A percentile compares a stretch with the other conserved stretches of the same genome.
phyloP scores from a whole-genome alignment of 2,888 invertebrate genomes.

The Hydriomena furcata region DNA sequence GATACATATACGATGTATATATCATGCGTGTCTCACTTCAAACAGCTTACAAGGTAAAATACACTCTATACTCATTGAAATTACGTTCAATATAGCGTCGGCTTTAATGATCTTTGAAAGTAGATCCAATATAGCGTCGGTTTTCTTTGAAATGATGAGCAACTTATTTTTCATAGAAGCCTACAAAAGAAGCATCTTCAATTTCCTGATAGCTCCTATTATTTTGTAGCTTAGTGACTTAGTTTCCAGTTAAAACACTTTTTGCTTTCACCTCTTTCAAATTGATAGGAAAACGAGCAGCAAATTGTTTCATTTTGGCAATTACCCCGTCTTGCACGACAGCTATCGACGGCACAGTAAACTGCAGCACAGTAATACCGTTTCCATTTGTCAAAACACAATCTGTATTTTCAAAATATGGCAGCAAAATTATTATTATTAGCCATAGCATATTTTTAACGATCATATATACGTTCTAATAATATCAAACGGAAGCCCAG shows the following conservation, averaged over 20 bases:
- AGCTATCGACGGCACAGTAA: conserved; percentile 23
- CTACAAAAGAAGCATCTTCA: conserved; percentile 1
- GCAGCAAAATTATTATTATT: too few species aligned
- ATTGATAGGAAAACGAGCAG: conserved; percentile 31
- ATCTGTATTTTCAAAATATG: too few species aligned
- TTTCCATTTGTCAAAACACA: too few species aligned
- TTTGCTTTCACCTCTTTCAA: conserved; percentile 21
- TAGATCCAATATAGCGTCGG: not conserved
- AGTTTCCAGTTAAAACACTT: conserved; percentile 26
- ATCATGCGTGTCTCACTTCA: too few species aligned
- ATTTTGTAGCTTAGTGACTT: conserved; percentile 14
- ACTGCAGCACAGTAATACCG: too few species aligned
- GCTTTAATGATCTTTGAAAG: too few species aligned
- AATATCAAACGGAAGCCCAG: too few species aligned
- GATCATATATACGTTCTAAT: too few species aligned
- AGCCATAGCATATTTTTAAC: too few species aligned
- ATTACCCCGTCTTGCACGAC: conserved; percentile 31
- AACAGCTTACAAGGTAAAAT: not conserved
- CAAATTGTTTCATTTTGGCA: conserved; percentile 34
- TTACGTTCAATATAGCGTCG: not conserved
- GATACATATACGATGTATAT: too few species aligned
- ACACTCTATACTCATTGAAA: not conserved
- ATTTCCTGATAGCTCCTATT: conserved; percentile 21
- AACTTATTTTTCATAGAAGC: conserved; percentile 5
- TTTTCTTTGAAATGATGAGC: too few species aligned